Conservation (phyloP, 2,113 vertebrate genomes). For the Syrmaticus mikado region DNA sequence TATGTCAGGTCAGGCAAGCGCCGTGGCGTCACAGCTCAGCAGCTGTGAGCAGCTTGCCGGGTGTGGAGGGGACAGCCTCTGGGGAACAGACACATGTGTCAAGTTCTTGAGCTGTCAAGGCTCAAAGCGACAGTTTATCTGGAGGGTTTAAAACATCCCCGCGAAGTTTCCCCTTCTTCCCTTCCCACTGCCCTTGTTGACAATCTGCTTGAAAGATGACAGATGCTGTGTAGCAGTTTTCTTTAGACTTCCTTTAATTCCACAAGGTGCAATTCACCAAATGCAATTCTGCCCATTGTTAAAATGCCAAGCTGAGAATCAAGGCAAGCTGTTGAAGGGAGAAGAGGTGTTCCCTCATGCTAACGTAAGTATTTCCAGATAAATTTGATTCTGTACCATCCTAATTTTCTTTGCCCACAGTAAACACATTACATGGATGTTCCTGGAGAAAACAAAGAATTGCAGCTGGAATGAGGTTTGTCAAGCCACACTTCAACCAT, state of each 20-base stretch:
- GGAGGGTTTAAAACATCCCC: conserved; percentile 76
- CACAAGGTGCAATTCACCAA: conserved; percentile 72
- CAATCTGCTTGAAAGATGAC: conserved; percentile 83
- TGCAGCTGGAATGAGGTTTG: conserved; percentile 37
- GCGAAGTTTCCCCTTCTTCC: conserved; percentile 54
- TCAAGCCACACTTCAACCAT: conserved; percentile 35
- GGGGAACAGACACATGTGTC: conserved; percentile 61
- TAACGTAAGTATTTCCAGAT: conserved; percentile 64
- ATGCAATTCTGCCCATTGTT: conserved; percentile 65
- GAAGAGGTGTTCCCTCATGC: conserved; percentile 1
- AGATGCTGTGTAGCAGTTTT: conserved; percentile 82
- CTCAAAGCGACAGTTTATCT: conserved; percentile 82
- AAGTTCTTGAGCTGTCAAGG: conserved; percentile 79
- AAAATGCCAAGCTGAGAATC: conserved; percentile 59
- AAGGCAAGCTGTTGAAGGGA: not conserved
- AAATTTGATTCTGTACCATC: conserved; percentile 13
- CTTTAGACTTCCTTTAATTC: conserved; percentile 77
- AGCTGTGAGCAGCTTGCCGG: conserved; percentile 69
- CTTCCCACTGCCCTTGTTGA: conserved; percentile 70
- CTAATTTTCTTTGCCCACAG: conserved; percentile 26
- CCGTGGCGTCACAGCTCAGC: conserved; percentile 79
- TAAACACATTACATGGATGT: conserved; percentile 57
- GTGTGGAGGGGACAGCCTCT: conserved; percentile 36
- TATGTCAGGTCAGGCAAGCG: conserved; percentile 84
- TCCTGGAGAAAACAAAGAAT: conserved; percentile 59